Evolutionary conservation across 2,113 vertebrate genomes (phyloP).

Genomic region (Chroicocephalus ridibundus): DNA sequence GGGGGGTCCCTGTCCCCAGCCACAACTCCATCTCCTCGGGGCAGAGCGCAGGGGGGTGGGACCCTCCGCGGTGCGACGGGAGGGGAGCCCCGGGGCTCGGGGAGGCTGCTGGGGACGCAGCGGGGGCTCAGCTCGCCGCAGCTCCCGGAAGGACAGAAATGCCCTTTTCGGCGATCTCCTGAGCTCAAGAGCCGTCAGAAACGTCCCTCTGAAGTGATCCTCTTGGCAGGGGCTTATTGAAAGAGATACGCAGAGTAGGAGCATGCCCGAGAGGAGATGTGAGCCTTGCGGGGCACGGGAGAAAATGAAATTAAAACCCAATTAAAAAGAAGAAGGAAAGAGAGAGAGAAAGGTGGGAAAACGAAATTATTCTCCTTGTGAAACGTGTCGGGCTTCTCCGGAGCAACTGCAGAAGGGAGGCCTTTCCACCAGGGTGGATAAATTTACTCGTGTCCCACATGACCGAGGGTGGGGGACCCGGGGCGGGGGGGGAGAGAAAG

Average conservation of each 20-base stretch:
- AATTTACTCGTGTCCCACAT: conserved; percentile 45
- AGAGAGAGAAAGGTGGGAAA: background rate
- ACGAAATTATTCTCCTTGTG: background rate
- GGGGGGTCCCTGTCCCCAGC: background rate
- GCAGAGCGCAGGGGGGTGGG: background rate
- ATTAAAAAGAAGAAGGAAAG: background rate
- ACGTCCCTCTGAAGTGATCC: background rate
- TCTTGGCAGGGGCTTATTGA: background rate
- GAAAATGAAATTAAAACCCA: background rate
- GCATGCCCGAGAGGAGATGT: background rate
- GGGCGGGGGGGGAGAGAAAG: background rate
- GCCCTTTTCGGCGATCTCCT: background rate
- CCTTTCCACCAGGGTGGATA: conserved; percentile 48
- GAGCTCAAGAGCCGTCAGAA: background rate
- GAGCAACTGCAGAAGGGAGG: background rate
- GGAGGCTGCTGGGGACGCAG: background rate
- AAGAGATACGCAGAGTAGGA: background rate
- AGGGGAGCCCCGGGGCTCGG: background rate
- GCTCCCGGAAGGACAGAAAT: background rate
- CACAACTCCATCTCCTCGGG: background rate
- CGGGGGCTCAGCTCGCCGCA: background rate
- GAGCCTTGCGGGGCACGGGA: background rate
- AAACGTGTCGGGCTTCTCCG: background rate
- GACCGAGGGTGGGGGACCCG: background rate
- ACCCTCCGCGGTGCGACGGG: background rate